Base-by-base conservation (phyloP, 2,888 invertebrate species). In the Andrena dorsata region DNA sequence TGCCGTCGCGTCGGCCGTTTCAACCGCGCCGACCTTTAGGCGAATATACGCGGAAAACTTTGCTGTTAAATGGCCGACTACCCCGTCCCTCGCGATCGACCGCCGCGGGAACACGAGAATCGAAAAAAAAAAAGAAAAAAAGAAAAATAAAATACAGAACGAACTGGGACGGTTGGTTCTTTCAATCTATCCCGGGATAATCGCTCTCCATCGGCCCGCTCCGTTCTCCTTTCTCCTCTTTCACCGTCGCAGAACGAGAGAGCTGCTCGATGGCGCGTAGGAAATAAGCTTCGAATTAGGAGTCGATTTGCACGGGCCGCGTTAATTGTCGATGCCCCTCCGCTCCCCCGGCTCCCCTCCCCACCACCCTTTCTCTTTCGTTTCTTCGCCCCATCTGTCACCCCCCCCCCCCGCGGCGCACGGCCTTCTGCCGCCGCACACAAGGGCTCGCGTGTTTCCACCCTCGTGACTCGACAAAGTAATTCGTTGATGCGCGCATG, bases 221-320 rank as follows among this genome's bases (percentile, higher is more conserved):
- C 6, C n/a, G 23, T n/a, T 30, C 7, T 35, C 41, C 13, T 47
- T 72, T 79, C 16, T 26, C 23, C 10, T 32, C 53, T 8, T 35
- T 53, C 23, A 32, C 26, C 10, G 23, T 13, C 8, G 20, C 2
- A 10, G 64, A 64, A 8, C 51, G 35, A 28, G 35, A 28, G 6
- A 73, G 78, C 61, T 61, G 74, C 70, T 85, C 81, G 86, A 86
- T 89, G 82, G 81, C 70, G 76, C 77, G 65, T n/a, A 71, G 80
- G 75, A 84, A 90, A 89, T 90, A 88, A 90, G 89, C 90, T 78
- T 60, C 66, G 89, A 86, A 91, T 91, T 90, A 90, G 86, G 81
- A 88, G 85, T 71, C 83, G 87, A 91, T 91, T 89, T 86, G 89
- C 84, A 82, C 80, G 86, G 86, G 88, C 82, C 75, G 84, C 86